phyloP scores from a whole-genome alignment of 2,888 invertebrate species.

The Stramonita haemastoma region DNA sequence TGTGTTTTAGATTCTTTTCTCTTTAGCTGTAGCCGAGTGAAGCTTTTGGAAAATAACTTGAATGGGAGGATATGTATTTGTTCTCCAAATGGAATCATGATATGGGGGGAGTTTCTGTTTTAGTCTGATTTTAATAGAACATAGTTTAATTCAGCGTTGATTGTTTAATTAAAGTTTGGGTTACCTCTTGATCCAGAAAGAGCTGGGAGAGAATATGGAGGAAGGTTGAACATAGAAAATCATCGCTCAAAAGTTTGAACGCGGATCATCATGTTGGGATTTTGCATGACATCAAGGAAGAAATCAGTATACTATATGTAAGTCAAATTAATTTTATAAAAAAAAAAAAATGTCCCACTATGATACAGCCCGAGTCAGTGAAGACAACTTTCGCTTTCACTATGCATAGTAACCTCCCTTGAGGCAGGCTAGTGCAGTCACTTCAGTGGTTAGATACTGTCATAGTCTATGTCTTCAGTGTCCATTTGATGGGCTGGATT shows the following conservation, averaged over 20 bases:
- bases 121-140: no score
- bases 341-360: no score
- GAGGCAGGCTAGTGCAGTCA: background rate
- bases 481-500: background rate
- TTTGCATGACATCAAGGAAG: background rate
- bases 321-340: background rate
- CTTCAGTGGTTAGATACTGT: background rate
- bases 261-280: background rate
- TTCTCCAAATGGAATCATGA: no score
- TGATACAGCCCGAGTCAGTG: background rate
- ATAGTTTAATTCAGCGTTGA: no score
- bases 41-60: no score
- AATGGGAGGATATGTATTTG: no score
- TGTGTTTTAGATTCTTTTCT: no score
- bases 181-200: background rate
- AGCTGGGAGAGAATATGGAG: background rate
- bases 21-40: no score
- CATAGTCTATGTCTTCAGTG: background rate
- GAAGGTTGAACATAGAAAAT: background rate
- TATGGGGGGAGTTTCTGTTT: no score
- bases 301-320: background rate
- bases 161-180: no score
- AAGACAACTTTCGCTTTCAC: conserved; percentile 17
- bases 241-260: background rate
- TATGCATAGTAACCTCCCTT: background rate